Percentiles rank a stretch among this genome's conserved stretches.
phyloP scores from a whole-genome alignment of 2,888 invertebrate species.

The Zaprionus lineosus region DNA sequence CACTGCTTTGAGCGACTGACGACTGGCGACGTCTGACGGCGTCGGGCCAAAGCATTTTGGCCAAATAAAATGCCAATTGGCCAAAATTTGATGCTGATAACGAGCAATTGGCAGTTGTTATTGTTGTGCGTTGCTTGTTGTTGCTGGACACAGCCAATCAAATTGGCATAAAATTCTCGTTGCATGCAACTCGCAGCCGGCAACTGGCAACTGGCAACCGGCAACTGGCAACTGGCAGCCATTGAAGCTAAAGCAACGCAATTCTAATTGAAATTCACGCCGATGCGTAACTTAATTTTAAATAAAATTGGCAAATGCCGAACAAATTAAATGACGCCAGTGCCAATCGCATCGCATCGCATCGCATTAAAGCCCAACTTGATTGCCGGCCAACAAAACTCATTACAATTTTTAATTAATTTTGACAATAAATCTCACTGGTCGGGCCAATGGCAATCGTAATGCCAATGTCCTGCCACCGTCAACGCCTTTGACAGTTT shows the following conservation, averaged over 20 bases:
- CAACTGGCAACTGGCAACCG: too few species aligned
- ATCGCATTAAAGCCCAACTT: constrained; percentile 47
- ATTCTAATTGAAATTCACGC: constrained; percentile 67
- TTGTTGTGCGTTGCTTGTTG: neutral
- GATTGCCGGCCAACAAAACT: constrained; percentile 41
- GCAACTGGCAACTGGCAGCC: constrained; percentile 17
- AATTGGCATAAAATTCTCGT: constrained; percentile 60
- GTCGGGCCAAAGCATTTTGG: constrained; percentile 19
- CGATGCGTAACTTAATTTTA: constrained; percentile 57
- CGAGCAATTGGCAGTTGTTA: constrained; percentile 16
- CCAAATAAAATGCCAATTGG: constrained; percentile 50
- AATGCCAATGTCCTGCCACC: too few species aligned
- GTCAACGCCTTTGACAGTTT: constrained; percentile 57
- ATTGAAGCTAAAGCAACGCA: constrained; percentile 2
- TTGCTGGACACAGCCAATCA: constrained; percentile 56
- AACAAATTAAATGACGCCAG: constrained; percentile 65
- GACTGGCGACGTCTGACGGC: too few species aligned
- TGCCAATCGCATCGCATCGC: constrained; percentile 31
- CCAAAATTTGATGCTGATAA: constrained; percentile 26
- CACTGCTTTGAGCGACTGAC: too few species aligned
- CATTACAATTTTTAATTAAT: constrained; percentile 77
- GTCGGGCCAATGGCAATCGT: constrained; percentile 1
- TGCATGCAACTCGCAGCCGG: constrained; percentile 13
- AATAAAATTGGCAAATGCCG: constrained; percentile 64
- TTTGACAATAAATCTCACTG: constrained; percentile 69